Percentiles rank a stretch among this genome's conserved stretches.
phyloP scores from a whole-genome alignment of 1,140 invertebrate genomes.

The Bombyx mori region DNA sequence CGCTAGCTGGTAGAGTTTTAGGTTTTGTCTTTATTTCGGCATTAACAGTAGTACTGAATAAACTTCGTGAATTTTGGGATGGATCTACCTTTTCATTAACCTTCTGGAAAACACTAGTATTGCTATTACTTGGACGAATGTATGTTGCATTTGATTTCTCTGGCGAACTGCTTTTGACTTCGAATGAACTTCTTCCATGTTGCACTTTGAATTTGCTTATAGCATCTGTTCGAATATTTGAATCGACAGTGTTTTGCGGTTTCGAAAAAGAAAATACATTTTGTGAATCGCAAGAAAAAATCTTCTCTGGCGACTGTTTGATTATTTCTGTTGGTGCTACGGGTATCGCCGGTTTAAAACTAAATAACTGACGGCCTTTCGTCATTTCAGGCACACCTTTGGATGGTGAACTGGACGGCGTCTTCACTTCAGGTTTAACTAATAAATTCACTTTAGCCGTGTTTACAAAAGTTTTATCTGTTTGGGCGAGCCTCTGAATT shows the following conservation, averaged over 20 bases:
- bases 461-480: constrained; percentile 29
- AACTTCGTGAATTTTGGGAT: constrained; percentile 11
- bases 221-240: constrained; percentile 17
- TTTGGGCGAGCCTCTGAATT: constrained; percentile 33
- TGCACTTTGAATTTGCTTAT: constrained; percentile 15
- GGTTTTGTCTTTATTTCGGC: constrained; percentile 1
- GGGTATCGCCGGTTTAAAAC: constrained; percentile 46
- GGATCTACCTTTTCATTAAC: neutral
- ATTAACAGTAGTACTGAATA: constrained; percentile 9
- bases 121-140: no score
- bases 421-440: constrained; percentile 24
- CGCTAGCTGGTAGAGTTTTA: neutral
- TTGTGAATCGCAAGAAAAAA: constrained; percentile 31
- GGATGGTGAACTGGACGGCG: constrained; percentile 8
- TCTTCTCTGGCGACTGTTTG: constrained; percentile 42
- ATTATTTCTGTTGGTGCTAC: constrained; percentile 39
- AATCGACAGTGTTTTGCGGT: constrained; percentile 30
- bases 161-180: constrained; percentile 2
- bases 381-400: constrained; percentile 12
- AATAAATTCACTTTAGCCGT: constrained; percentile 28
- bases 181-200: constrained; percentile 11
- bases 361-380: constrained; percentile 27
- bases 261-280: constrained; percentile 55
- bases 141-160: no score
- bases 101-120: no score